These are phyloP conservation scores for Eidolon helvum DNA, from an alignment of 2,113 vertebrate species.

Conservation along the genomic window DNA sequence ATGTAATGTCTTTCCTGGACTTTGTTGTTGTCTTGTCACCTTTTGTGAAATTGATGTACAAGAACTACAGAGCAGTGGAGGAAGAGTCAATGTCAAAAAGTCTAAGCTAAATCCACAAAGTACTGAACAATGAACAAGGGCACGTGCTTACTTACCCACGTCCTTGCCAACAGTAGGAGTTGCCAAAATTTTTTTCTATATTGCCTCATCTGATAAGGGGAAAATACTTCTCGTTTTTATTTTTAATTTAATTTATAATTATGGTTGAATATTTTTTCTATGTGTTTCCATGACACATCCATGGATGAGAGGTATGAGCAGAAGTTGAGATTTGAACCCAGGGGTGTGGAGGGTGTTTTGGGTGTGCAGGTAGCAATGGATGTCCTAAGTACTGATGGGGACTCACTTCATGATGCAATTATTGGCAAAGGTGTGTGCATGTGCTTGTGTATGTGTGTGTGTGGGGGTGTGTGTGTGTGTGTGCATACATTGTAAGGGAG, in stretches of 20 bases:
- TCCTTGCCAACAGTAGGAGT: background rate
- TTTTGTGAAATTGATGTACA: background rate
- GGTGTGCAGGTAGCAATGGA: background rate
- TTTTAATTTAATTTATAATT: background rate
- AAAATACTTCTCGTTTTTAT: conserved; percentile 12
- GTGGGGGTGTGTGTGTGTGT: background rate
- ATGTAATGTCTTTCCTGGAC: background rate
- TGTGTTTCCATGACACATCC: background rate
- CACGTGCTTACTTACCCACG: background rate
- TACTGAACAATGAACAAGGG: background rate
- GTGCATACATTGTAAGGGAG: background rate
- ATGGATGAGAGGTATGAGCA: background rate
- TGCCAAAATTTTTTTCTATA: background rate
- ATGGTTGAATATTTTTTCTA: background rate
- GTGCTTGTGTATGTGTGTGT: background rate
- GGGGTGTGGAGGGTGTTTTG: background rate
- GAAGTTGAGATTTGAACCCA: conserved; percentile 6
- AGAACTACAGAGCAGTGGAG: background rate
- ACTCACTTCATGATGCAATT: background rate
- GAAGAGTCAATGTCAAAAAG: background rate
- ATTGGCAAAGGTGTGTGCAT: background rate
- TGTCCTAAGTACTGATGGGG: background rate
- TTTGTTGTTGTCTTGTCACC: background rate
- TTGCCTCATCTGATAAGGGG: background rate
- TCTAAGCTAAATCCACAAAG: background rate